Evolutionary conservation across 1,140 invertebrate genomes (phyloP).

Genomic region (Drosophila repletoides): DNA sequence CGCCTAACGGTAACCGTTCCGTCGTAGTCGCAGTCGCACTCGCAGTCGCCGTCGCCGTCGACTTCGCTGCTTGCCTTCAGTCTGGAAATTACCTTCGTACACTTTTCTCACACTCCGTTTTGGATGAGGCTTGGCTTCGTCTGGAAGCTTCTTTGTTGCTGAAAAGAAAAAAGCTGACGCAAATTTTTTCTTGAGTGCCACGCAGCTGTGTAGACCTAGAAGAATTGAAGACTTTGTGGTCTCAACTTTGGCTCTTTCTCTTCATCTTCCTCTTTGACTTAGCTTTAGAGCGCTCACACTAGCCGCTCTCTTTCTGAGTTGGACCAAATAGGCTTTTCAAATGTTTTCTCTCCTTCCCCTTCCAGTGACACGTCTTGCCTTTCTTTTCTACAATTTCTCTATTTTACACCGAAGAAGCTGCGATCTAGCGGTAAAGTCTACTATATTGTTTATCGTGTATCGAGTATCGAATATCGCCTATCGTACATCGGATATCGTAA

Average conservation of each 20-base stretch:
- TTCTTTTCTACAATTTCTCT: conserved; percentile 22
- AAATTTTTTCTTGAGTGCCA: conserved; percentile 8
- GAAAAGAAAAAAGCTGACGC: conserved; percentile 50
- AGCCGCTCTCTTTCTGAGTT: neutral
- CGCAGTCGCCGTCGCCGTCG: too few species aligned
- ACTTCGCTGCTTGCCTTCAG: conserved; percentile 5
- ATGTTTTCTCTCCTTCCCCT: neutral
- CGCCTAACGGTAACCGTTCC: conserved; percentile 33
- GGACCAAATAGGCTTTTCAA: neutral
- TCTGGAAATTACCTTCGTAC: conserved; percentile 14
- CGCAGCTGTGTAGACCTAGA: neutral
- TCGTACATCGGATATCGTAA: too few species aligned
- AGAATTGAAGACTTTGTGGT: conserved; percentile 20
- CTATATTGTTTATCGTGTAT: too few species aligned
- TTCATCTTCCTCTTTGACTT: conserved; percentile 4
- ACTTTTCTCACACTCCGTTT: conserved; percentile 66
- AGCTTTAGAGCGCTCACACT: conserved; percentile 2
- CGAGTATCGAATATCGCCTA: too few species aligned
- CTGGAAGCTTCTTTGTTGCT: conserved; percentile 33
- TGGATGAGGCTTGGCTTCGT: conserved; percentile 5
- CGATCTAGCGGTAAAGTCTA: conserved; percentile 18
- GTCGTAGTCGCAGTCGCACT: too few species aligned
- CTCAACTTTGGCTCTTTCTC: conserved; percentile 11
- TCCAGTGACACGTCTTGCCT: neutral
- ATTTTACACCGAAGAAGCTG: conserved; percentile 30